Percentiles rank a stretch among this genome's conserved stretches.
These are phyloP conservation scores for Clivina fossor DNA, from an alignment of 2,888 invertebrate species.

Conservation along the genomic window DNA sequence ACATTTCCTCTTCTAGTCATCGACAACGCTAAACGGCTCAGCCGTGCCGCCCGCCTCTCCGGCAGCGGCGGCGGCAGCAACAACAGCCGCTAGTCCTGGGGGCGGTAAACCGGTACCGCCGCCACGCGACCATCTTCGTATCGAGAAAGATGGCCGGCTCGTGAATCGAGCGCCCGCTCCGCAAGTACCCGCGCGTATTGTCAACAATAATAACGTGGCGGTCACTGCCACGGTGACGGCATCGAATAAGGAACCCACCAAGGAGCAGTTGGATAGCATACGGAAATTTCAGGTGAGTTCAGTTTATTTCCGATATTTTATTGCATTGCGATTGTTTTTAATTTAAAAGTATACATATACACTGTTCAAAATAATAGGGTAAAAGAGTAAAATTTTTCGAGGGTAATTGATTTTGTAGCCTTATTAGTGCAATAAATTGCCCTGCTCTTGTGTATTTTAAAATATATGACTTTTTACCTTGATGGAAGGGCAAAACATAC, in stretches of 20 bases:
- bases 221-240: slow-evolving; percentile 55
- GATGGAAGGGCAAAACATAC: too few relatives aligned
- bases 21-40: slow-evolving; percentile 48
- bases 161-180: slow-evolving; percentile 69
- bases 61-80: slow-evolving; percentile 55
- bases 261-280: slow-evolving; percentile 89
- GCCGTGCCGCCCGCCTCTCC: slow-evolving; percentile 48
- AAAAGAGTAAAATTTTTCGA: too few relatives aligned
- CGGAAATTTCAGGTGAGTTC: slow-evolving; percentile 87
- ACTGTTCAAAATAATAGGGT: too few relatives aligned
- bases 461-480: too few relatives aligned
- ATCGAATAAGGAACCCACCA: slow-evolving; percentile 66
- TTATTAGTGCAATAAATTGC: too few relatives aligned
- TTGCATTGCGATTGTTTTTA: too few relatives aligned
- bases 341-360: too few relatives aligned
- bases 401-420: too few relatives aligned
- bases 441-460: too few relatives aligned
- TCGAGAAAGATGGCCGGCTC: slow-evolving; percentile 63
- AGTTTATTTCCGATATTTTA: too few relatives aligned
- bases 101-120: slow-evolving; percentile 58
- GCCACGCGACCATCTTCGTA: slow-evolving; percentile 66
- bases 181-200: slow-evolving; percentile 65
- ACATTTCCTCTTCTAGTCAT: slow-evolving; percentile 35
- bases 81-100: slow-evolving; percentile 52
- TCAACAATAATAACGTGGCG: slow-evolving; percentile 54